Evolutionary conservation across 2,113 vertebrate species (phyloP), one percentile per base, ranked within the genome.

Genomic region (Microtus pennsylvanicus): DNA sequence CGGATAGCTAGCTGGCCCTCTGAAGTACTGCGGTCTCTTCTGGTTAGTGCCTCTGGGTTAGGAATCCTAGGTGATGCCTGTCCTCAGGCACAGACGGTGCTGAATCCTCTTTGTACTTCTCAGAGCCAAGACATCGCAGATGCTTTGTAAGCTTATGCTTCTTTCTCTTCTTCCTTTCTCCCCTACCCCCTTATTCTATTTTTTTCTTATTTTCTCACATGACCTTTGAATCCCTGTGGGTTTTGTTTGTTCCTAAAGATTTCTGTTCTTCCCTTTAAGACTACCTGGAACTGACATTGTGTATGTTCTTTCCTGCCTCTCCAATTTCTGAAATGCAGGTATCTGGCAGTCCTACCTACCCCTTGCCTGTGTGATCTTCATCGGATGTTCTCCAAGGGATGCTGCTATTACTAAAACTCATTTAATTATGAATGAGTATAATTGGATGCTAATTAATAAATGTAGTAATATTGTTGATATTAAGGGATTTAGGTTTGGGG

Each of bases 241-340:
- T 93, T 90, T 52, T 70, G 30, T 83, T 78, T 95, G 80, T 81
- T 16, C 9, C 19, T 95, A 76, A 88, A 87, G 28, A 69, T 90
- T 90, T 8, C 67, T 90, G 4, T 91, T 93, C 30, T 93, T 76
- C 77, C 87, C n/a, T 87, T 22, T 82, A 90, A 38, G 38, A 69
- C 9, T 28, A 91, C 30, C 26, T 12, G 50, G 38, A 19, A 76
- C 35, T 52, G 38, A 90, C 14, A 17, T 81, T 91, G 22, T 28
- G 81, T 77, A 72, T 5, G 75, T 50, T 81, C 35, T 92, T 87
- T 85, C 17, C 33, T 92, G 70, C 22, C 81, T 80, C 17, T 92
- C 2, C 63, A 75, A 5, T 93, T 30, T 94, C 61, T 94, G 11
- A 52, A 67, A 9, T 89, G 87, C 35, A 63, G 52, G 35, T 17